Base-by-base conservation (phyloP, 2,113 vertebrate genomes). In the Rhombomys opimus region DNA sequence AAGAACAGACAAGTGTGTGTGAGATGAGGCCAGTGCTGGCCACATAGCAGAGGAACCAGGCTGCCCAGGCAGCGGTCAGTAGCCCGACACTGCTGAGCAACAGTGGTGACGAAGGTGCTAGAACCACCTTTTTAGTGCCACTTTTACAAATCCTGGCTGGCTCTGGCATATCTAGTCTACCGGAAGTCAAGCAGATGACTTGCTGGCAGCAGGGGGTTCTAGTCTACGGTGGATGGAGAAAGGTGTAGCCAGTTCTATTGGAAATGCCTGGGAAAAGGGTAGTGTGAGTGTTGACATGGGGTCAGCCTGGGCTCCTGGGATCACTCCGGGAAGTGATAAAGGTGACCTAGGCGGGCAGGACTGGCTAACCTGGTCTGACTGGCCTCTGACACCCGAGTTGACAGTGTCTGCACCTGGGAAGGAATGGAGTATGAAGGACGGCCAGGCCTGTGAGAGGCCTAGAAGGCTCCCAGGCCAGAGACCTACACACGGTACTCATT, bases 201-300 rank as follows among this genome's bases (percentile, higher is more conserved):
- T 20, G 63, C 5, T 20, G 35, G 67, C 50, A 38, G 32, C 46
- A n/a, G 14, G 70, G 23, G 9, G 9, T 32, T 27, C 65, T 73
- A 0, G 30, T 13, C 57, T 57, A 38, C 10, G 38, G 7, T 2
- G 9, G 61, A n/a, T 27, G 59, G 23, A n/a, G n/a, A 25, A 35
- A 27, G 30, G 22, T 3, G 57, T 75, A 46, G n/a, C 12, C 23
- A 10, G 22, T 38, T 22, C 50, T 50, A 27, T 76, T 1, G 15
- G 81, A 13, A 3, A n/a, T 9, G 52, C 52, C 23, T 12, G 0
- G 1, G 22, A 25, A 25, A 65, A 54, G 54, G 14, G 0, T 1
- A 13, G 2, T 20, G 32, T 3, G 72, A 35, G 61, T 9, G 2
- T n/a, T 5, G 2, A 20, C 14, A 76, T 54, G 3, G 54, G 15